Conservation (phyloP, 2,888 invertebrate genomes). For the Cosmia pyralina region DNA sequence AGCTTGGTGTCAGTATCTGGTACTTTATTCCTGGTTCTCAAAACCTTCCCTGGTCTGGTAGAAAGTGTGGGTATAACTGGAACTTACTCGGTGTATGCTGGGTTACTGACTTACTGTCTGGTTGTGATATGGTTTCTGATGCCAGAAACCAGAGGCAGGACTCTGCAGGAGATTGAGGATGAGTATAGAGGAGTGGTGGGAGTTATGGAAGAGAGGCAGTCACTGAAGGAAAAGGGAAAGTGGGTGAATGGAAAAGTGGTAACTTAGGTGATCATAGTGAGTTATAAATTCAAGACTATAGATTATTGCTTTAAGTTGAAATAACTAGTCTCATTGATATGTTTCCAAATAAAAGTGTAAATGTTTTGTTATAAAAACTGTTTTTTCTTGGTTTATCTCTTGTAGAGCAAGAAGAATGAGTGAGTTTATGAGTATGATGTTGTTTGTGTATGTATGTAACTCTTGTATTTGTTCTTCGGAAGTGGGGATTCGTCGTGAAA, state of each 20-base stretch:
- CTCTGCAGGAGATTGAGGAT: constrained; percentile 92
- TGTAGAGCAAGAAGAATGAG: too few relatives aligned
- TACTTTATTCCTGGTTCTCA: constrained; percentile 91
- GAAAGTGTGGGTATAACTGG: constrained; percentile 86
- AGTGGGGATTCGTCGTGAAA: neutral
- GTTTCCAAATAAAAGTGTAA: neutral
- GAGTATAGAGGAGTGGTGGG: constrained; percentile 79
- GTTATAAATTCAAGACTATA: neutral
- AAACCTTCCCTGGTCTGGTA: constrained; percentile 90
- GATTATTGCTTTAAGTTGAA: neutral
- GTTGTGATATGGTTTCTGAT: constrained; percentile 88
- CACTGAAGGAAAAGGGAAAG: constrained; percentile 5
- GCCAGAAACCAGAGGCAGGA: constrained; percentile 92
- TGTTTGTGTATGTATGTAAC: too few relatives aligned
- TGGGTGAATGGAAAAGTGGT: neutral
- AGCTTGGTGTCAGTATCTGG: constrained; percentile 90
- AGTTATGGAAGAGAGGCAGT: constrained; percentile 16
- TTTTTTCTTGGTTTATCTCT: neutral
- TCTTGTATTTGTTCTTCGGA: too few relatives aligned
- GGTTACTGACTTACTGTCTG: constrained; percentile 86
- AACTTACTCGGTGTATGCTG: constrained; percentile 90
- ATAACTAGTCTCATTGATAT: neutral
- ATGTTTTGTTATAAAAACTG: neutral
- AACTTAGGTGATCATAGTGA: neutral
- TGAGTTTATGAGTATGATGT: too few relatives aligned